phyloP scores from a whole-genome alignment of 1,140 invertebrate species.

The Diabrotica undecimpunctata region DNA sequence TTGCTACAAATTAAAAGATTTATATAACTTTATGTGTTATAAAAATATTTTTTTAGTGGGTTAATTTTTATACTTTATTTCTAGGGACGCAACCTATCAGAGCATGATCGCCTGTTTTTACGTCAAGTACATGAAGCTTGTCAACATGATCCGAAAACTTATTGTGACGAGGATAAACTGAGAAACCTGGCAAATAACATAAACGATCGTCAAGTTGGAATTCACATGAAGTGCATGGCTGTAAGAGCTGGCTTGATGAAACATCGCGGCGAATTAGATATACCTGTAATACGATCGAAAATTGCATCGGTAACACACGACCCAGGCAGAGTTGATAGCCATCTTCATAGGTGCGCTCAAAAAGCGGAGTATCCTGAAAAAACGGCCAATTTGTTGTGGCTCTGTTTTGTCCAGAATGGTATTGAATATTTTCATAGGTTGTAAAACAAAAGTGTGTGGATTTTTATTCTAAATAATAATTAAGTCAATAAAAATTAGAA shows the following conservation, averaged over 20 bases:
- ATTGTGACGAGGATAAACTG: constrained; percentile 6
- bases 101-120: background rate
- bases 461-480: no score
- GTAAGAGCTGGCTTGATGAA: background rate
- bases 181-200: background rate
- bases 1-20: no score
- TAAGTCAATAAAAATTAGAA: no score
- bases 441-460: constrained; percentile 1
- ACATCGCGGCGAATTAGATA: background rate
- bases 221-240: constrained; percentile 11
- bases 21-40: no score
- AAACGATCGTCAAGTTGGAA: constrained; percentile 5
- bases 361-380: constrained; percentile 1
- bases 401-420: constrained; percentile 10
- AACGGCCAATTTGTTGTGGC: background rate
- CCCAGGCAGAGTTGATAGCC: background rate
- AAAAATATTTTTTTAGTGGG: no score
- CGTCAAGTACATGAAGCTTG: background rate
- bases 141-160: constrained; percentile 7
- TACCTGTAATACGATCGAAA: background rate
- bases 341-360: constrained; percentile 1
- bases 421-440: constrained; percentile 6
- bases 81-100: background rate
- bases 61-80: background rate
- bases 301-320: constrained; percentile 1